These are phyloP conservation scores for Hydrolagus affinis DNA, from an alignment of 2,113 vertebrate species.

Conservation along the genomic window DNA sequence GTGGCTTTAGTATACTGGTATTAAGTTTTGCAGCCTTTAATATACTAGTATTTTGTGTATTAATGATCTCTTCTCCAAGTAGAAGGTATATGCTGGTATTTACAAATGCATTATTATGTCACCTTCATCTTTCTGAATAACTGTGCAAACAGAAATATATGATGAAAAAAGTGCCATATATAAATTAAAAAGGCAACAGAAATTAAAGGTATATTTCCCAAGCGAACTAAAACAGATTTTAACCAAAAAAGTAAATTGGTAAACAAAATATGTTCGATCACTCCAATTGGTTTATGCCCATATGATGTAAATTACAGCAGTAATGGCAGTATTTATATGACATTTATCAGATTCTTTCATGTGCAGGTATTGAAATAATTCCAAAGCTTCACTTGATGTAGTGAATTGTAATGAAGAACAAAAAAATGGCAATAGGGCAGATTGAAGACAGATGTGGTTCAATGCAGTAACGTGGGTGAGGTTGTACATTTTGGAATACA, in stretches of 20 bases:
- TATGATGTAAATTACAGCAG: not conserved
- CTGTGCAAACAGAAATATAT: not conserved
- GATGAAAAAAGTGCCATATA: not conserved
- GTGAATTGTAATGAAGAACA: too few relatives aligned
- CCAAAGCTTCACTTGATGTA: too few relatives aligned
- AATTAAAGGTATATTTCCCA: not conserved
- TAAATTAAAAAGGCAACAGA: not conserved
- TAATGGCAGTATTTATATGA: not conserved
- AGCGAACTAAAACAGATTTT: not conserved
- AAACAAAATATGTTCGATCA: not conserved
- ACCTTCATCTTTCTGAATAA: not conserved
- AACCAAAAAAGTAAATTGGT: not conserved
- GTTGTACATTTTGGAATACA: too few relatives aligned
- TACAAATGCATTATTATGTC: slow-evolving; percentile 7
- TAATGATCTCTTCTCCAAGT: not conserved
- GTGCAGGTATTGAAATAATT: not conserved
- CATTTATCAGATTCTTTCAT: not conserved
- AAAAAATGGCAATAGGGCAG: too few relatives aligned
- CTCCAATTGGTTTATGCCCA: slow-evolving; percentile 1
- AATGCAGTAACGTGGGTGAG: too few relatives aligned
- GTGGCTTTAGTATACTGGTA: not conserved
- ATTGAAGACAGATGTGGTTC: too few relatives aligned
- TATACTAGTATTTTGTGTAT: not conserved
- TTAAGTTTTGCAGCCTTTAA: not conserved
- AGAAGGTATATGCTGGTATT: not conserved